Base-by-base conservation (phyloP, 2,113 vertebrate genomes). In the Oreocharis arfaki region DNA sequence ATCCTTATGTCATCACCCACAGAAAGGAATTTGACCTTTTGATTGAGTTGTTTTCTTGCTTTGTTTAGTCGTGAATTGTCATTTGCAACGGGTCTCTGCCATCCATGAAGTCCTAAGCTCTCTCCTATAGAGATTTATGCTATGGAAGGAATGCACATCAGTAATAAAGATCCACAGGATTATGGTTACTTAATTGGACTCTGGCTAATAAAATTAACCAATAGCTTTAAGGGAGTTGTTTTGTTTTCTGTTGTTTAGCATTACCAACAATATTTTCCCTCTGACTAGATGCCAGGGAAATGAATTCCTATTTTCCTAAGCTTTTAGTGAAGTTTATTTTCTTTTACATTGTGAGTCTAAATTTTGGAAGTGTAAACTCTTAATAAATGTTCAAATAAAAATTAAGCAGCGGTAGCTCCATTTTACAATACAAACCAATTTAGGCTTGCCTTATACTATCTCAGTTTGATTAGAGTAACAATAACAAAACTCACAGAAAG, bases 81-180 rank as follows among this genome's bases (percentile, higher is more conserved):
- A 96, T 95, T 96, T 95, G 88, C 85, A 94, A 86, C 0, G 33
- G 90, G 82, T 87, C 68, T 83, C 93, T 94, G 91, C 82, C 91
- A 95, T 91, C 95, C 83, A 90, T 93, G 85, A 92, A 97, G 94
- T 70, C 73, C 84, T 92, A 63, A 96, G 68, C 95, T 96, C 94
- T 97, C 73, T 88, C 76, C 95, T 96, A 87, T 71, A 92, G 79
- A 79, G 74, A 94, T 96, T 89, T 95, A 81, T 84, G 90, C 95
- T 95, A 95, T 96, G 71, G 96, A 97, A 98, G 95, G 74, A 97
- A 97, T 97, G 95, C 95, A 95, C 93, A 84, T 80, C 75, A 90
- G 97, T 90, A 85, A 94, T 92, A 83, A 93, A 89, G 96, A 93
- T 94, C 94, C 95, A 96, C 83, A 70, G 89, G 96, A 96, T 95